These are phyloP conservation scores for Physocephala rufipes DNA, from an alignment of 2,888 invertebrate species.

Conservation along the genomic window DNA sequence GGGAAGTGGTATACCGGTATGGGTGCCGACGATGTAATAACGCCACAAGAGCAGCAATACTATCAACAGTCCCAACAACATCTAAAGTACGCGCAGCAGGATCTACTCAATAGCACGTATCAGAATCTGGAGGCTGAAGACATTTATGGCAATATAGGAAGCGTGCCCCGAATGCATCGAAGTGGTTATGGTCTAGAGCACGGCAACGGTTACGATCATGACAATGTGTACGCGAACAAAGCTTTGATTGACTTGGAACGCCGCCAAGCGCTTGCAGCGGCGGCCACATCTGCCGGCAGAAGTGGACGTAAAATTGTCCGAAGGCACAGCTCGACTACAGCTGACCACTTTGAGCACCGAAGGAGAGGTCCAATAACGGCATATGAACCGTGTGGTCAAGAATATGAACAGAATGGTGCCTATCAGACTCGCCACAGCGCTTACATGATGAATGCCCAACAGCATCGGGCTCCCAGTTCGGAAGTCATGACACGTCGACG, in stretches of 20 bases:
- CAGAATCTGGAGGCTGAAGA: constrained; percentile 64
- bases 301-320: constrained; percentile 58
- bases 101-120: constrained; percentile 62
- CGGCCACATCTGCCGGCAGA: constrained; percentile 46
- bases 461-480: constrained; percentile 60
- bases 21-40: neutral
- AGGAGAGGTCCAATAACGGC: constrained; percentile 47
- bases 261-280: constrained; percentile 58
- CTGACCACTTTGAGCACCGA: constrained; percentile 56
- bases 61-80: constrained; percentile 49
- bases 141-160: constrained; percentile 62
- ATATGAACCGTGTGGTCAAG: constrained; percentile 42
- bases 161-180: constrained; percentile 43
- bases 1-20: constrained; percentile 48
- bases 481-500: constrained; percentile 63
- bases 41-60: constrained; percentile 43
- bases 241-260: constrained; percentile 65
- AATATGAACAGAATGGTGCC: constrained; percentile 53
- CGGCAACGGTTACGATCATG: constrained; percentile 52
- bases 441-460: constrained; percentile 59
- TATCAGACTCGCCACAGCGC: constrained; percentile 63
- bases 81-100: constrained; percentile 44
- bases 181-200: constrained; percentile 39
- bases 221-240: constrained; percentile 65
- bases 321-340: constrained; percentile 65